phyloP scores from a whole-genome alignment of 2,888 invertebrate species.

The Choreutis nemorana region DNA sequence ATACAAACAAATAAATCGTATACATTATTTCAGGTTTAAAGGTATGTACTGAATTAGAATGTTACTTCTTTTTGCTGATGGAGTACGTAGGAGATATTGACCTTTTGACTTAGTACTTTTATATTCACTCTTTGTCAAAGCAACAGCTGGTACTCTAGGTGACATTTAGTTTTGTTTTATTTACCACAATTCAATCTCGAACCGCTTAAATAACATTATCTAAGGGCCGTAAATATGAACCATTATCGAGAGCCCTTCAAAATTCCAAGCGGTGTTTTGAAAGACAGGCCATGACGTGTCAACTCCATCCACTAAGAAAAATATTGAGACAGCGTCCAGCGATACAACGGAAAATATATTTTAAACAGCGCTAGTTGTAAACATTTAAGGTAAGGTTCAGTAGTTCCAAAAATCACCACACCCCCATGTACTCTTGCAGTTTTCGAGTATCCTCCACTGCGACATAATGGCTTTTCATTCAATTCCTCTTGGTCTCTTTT shows the following conservation, averaged over 20 bases:
- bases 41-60: too few relatives aligned
- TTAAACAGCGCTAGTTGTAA: too few relatives aligned
- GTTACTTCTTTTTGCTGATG: too few relatives aligned
- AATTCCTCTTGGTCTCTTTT: constrained; percentile 63
- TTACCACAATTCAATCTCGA: constrained; percentile 43
- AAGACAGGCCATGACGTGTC: constrained; percentile 52
- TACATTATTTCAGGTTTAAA: too few relatives aligned
- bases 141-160: constrained; percentile 13
- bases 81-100: not conserved
- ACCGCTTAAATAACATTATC: constrained; percentile 55
- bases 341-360: too few relatives aligned
- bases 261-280: constrained; percentile 58
- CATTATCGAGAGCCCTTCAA: constrained; percentile 59
- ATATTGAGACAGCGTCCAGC: constrained; percentile 58
- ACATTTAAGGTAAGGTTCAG: too few relatives aligned
- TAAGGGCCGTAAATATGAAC: constrained; percentile 59
- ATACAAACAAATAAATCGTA: too few relatives aligned
- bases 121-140: constrained; percentile 12
- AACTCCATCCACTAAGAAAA: constrained; percentile 58
- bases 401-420: too few relatives aligned
- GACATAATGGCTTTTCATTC: constrained; percentile 65
- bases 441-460: constrained; percentile 52
- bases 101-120: too few relatives aligned
- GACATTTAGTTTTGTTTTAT: constrained; percentile 39
- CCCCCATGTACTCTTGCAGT: too few relatives aligned